Conservation (phyloP, 2,888 invertebrate genomes). For the Noctua comes region DNA sequence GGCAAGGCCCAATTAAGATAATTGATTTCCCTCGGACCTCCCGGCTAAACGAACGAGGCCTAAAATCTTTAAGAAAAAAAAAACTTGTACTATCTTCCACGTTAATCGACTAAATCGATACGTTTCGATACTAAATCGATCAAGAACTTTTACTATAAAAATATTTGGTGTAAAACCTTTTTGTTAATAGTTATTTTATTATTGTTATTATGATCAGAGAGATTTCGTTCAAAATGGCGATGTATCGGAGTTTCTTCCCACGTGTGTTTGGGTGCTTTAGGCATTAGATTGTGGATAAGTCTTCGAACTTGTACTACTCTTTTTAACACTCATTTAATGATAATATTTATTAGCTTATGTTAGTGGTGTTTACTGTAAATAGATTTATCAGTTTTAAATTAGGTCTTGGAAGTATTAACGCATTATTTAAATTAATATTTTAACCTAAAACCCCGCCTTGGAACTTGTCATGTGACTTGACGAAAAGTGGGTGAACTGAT, state of each 20-base stretch:
- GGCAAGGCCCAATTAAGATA: slow-evolving; percentile 87
- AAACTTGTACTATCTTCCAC: slow-evolving; percentile 71
- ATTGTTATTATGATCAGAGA: slow-evolving; percentile 64
- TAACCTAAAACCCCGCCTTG: neutral
- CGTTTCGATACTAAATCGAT: slow-evolving; percentile 64
- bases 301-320: slow-evolving; percentile 1
- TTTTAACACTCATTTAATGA: slow-evolving; percentile 13
- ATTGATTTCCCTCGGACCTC: slow-evolving; percentile 85
- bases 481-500: neutral
- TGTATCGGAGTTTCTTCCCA: slow-evolving; percentile 56
- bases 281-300: slow-evolving; percentile 49
- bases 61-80: slow-evolving; percentile 63
- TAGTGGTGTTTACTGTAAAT: neutral
- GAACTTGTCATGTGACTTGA: neutral
- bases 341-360: slow-evolving; percentile 11
- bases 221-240: slow-evolving; percentile 42
- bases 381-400: neutral
- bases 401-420: neutral
- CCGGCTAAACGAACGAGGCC: slow-evolving; percentile 72
- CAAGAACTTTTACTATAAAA: slow-evolving; percentile 65
- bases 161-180: slow-evolving; percentile 65
- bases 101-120: slow-evolving; percentile 68
- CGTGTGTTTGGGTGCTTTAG: slow-evolving; percentile 56
- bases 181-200: slow-evolving; percentile 67
- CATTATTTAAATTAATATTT: neutral